Evolutionary conservation across 92 coral and sea anemone genomes (phyloP).

Genomic region (Blastomussa wellsi): DNA sequence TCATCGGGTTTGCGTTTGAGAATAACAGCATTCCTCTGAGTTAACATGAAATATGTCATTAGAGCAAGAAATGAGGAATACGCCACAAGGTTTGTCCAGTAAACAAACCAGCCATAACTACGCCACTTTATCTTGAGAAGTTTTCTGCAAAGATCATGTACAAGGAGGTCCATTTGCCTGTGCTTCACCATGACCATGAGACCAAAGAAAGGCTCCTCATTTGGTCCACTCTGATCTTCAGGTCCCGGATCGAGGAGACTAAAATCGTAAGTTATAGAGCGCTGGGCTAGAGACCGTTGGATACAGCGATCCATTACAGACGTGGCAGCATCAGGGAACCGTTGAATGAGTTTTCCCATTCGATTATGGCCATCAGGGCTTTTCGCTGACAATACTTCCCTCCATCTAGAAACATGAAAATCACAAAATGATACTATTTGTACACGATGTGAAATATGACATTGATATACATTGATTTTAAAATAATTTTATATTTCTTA

Average conservation of each 20-base stretch:
- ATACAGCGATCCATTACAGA: slow-evolving; percentile 82
- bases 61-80: slow-evolving; percentile 56
- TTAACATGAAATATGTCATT: slow-evolving; percentile 68
- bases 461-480: no score
- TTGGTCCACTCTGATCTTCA: slow-evolving; percentile 33
- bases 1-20: not conserved
- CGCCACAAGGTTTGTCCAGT: slow-evolving; percentile 53
- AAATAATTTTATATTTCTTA: no score
- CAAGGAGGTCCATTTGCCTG: slow-evolving; percentile 63
- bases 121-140: slow-evolving; percentile 78
- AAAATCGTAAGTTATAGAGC: slow-evolving; percentile 81
- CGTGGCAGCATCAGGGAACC: slow-evolving; percentile 72
- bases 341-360: slow-evolving; percentile 67
- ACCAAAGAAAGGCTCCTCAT: slow-evolving; percentile 66
- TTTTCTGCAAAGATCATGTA: slow-evolving; percentile 67
- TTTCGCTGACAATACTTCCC: slow-evolving; percentile 35
- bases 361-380: slow-evolving; percentile 46
- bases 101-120: slow-evolving; percentile 67
- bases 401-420: slow-evolving; percentile 21
- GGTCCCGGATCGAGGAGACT: slow-evolving; percentile 88
- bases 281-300: slow-evolving; percentile 53
- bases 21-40: slow-evolving; percentile 45
- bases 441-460: not conserved
- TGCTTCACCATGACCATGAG: slow-evolving; percentile 60
- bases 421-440: not conserved